These are phyloP conservation scores for Drosophila varians DNA, from an alignment of 1,140 invertebrate genomes.

Conservation along the genomic window DNA sequence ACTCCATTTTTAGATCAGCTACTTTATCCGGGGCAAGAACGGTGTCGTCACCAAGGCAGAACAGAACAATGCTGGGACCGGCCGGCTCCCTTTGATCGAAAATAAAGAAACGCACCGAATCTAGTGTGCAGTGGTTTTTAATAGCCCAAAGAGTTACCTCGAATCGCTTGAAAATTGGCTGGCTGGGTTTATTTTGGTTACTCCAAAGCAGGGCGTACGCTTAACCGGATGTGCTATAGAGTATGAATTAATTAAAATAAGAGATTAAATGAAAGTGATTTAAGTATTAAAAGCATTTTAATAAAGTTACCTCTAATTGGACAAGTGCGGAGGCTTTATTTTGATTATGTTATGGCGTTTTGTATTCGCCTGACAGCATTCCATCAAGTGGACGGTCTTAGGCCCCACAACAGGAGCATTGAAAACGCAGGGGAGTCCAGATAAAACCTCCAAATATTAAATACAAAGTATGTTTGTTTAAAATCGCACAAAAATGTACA, in stretches of 20 bases:
- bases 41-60: constrained; percentile 44
- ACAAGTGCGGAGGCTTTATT: not conserved
- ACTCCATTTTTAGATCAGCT: constrained; percentile 80
- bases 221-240: not conserved
- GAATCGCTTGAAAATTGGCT: constrained; percentile 4
- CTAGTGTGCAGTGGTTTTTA: constrained; percentile 27
- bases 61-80: constrained; percentile 36
- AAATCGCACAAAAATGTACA: constrained; percentile 18
- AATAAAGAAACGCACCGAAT: constrained; percentile 11
- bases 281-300: not conserved
- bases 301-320: not conserved
- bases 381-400: not conserved
- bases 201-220: constrained; percentile 33
- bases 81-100: constrained; percentile 39
- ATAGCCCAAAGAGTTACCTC: constrained; percentile 50
- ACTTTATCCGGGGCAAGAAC: constrained; percentile 37
- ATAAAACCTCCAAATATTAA: not conserved
- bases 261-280: not conserved
- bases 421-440: not conserved
- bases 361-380: not conserved
- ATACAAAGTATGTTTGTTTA: constrained; percentile 3
- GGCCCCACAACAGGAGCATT: not conserved
- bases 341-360: not conserved
- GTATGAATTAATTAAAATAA: not conserved
- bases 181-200: constrained; percentile 42